Conservation (phyloP, 1,140 invertebrate genomes). For the Oryzaephilus surinamensis region DNA sequence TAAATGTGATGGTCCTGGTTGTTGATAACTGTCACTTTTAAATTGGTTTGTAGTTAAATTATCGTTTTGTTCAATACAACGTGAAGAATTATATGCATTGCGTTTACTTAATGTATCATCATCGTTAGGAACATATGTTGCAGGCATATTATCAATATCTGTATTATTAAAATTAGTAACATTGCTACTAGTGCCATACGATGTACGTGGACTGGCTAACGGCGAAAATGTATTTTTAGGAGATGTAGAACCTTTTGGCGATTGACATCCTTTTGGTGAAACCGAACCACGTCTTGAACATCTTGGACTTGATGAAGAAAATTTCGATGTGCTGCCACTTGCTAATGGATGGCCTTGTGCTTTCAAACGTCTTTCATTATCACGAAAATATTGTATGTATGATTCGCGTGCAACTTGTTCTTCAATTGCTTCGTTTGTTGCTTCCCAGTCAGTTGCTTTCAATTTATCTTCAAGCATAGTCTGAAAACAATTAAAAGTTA, state of each 20-base stretch:
- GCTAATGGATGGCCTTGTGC: constrained; percentile 23
- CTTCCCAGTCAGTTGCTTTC: constrained; percentile 86
- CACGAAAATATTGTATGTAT: constrained; percentile 62
- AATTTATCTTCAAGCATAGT: constrained; percentile 91
- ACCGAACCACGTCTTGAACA: constrained; percentile 26
- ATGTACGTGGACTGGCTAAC: constrained; percentile 21
- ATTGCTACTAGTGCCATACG: constrained; percentile 12
- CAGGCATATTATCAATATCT: constrained; percentile 15
- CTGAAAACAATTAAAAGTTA: constrained; percentile 33
- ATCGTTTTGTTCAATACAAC: constrained; percentile 19
- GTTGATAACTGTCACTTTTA: constrained; percentile 7
- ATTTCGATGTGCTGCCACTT: constrained; percentile 31
- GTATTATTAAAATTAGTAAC: neutral
- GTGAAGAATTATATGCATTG: constrained; percentile 20
- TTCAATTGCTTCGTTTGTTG: constrained; percentile 85
- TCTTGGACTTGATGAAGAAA: constrained; percentile 30
- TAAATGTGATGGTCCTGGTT: constrained; percentile 19
- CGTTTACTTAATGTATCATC: constrained; percentile 22
- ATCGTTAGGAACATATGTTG: constrained; percentile 21
- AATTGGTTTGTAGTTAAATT: constrained; percentile 11
- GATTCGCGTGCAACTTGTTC: constrained; percentile 84
- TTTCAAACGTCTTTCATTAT: constrained; percentile 30
- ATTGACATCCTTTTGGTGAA: constrained; percentile 29
- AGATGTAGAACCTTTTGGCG: constrained; percentile 26
- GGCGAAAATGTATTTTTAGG: constrained; percentile 23